Percentiles rank a stretch among this genome's conserved stretches.
Conservation (phyloP, 2,888 invertebrate species). For the Eristalis intricaria region DNA sequence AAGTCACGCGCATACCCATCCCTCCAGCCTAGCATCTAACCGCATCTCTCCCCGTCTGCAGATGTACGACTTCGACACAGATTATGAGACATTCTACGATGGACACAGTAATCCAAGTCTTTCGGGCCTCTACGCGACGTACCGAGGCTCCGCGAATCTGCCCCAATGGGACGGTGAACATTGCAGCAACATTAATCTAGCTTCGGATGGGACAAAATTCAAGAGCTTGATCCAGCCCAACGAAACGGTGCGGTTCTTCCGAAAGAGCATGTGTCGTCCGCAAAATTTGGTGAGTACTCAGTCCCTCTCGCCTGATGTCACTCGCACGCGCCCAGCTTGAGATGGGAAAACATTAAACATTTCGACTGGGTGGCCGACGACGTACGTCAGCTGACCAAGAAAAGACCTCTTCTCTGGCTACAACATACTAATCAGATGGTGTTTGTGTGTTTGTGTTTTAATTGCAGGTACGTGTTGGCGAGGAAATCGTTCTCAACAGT, state of each 20-base stretch:
- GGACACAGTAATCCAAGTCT: slow-evolving; percentile 85
- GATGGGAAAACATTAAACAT: neutral
- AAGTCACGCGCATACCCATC: slow-evolving; percentile 77
- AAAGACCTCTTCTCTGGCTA: neutral
- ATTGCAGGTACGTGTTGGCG: slow-evolving; percentile 84
- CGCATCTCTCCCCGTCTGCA: slow-evolving; percentile 76
- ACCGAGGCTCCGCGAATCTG: slow-evolving; percentile 87
- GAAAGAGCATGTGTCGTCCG: slow-evolving; percentile 93
- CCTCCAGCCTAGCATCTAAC: neutral
- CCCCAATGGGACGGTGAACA: slow-evolving; percentile 90
- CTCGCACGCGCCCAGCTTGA: neutral
- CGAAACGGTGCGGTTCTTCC: slow-evolving; percentile 88
- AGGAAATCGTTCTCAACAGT: slow-evolving; percentile 84
- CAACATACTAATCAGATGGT: neutral
- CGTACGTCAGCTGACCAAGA: neutral
- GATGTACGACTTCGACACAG: slow-evolving; percentile 93
- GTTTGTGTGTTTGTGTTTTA: slow-evolving; percentile 13
- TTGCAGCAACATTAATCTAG: slow-evolving; percentile 88
- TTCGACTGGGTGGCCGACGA: neutral
- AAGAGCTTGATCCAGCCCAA: slow-evolving; percentile 86
- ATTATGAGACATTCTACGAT: slow-evolving; percentile 90
- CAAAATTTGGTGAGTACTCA: slow-evolving; percentile 86
- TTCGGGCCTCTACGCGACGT: slow-evolving; percentile 89
- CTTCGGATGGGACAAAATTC: slow-evolving; percentile 94
- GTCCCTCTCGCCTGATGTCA: neutral